Percentiles rank a stretch among this genome's conserved stretches.
Evolutionary conservation across 2,888 invertebrate genomes (phyloP).

Genomic region (Plagodis dolabraria): DNA sequence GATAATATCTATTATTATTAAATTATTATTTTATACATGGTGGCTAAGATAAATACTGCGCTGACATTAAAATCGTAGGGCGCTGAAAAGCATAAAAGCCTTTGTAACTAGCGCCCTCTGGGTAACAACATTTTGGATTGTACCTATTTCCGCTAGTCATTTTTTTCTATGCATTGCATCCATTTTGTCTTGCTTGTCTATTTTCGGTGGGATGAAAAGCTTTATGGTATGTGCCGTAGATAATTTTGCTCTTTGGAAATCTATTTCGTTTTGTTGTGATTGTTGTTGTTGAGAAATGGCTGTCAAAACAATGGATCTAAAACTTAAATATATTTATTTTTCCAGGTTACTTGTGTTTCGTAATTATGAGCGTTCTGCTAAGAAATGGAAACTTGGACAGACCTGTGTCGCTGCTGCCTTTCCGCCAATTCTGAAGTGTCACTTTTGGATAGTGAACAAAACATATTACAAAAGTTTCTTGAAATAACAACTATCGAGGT

Average conservation of each 20-base stretch:
- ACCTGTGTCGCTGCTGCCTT: conserved; percentile 78
- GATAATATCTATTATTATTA: too few species aligned
- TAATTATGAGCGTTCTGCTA: conserved; percentile 59
- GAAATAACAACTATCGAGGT: conserved; percentile 76
- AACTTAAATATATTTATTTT: conserved; percentile 55
- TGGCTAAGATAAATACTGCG: too few species aligned
- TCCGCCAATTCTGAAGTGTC: conserved; percentile 73
- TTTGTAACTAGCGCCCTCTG: too few species aligned
- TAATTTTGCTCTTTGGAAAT: conserved; percentile 82
- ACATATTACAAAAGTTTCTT: conserved; percentile 66
- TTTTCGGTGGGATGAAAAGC: conserved; percentile 74
- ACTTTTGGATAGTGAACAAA: conserved; percentile 65
- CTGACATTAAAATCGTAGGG: too few species aligned
- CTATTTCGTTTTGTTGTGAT: conserved; percentile 58
- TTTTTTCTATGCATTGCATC: conserved; percentile 45
- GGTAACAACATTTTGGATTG: neutral
- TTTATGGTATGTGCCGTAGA: conserved; percentile 84
- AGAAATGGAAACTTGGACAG: conserved; percentile 76
- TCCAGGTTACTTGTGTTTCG: conserved; percentile 64
- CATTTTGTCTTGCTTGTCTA: conserved; percentile 82
- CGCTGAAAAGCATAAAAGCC: too few species aligned
- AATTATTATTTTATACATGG: too few species aligned
- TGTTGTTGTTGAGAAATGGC: conserved; percentile 55
- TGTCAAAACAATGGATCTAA: conserved; percentile 73
- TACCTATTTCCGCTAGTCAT: conserved; percentile 17